Conservation (phyloP, 2,888 invertebrate species). For the Neocrepidodera transversa region DNA sequence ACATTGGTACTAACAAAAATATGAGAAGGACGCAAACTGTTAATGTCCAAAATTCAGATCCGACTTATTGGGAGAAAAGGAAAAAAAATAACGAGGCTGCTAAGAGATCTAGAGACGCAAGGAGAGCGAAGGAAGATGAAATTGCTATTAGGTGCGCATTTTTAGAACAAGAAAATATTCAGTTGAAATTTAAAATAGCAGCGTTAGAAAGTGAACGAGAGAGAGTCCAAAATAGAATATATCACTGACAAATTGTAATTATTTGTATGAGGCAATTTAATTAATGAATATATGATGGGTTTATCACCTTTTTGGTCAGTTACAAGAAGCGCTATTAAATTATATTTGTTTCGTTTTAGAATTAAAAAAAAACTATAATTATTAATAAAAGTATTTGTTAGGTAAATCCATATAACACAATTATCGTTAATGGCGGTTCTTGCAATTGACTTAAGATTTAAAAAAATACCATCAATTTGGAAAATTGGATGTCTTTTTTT, state of each 20-base stretch:
- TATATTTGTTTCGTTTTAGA: too few species aligned
- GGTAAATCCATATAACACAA: too few species aligned
- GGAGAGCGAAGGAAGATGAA: conserved; percentile 90
- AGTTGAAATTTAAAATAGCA: conserved; percentile 62
- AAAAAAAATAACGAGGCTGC: conserved; percentile 95
- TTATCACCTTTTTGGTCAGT: too few species aligned
- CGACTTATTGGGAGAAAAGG: conserved; percentile 85
- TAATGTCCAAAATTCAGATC: conserved; percentile 64
- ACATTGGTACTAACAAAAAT: conserved; percentile 68
- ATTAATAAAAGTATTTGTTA: too few species aligned
- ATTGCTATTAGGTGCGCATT: conserved; percentile 88
- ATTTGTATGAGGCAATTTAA: too few species aligned
- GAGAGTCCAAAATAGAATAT: conserved; percentile 40
- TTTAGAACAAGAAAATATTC: conserved; percentile 86
- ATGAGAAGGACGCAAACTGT: conserved; percentile 67
- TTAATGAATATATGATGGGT: too few species aligned
- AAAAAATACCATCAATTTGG: too few species aligned
- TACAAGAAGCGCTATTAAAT: too few species aligned
- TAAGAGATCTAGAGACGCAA: conserved; percentile 89
- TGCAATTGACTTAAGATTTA: too few species aligned
- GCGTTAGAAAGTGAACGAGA: conserved; percentile 48
- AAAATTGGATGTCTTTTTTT: too few species aligned
- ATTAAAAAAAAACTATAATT: too few species aligned
- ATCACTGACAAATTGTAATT: conserved; percentile 15
- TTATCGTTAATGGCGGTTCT: too few species aligned